Conservation (phyloP, 2,797 vertebrate genomes). For the Sciaenops ocellatus region DNA sequence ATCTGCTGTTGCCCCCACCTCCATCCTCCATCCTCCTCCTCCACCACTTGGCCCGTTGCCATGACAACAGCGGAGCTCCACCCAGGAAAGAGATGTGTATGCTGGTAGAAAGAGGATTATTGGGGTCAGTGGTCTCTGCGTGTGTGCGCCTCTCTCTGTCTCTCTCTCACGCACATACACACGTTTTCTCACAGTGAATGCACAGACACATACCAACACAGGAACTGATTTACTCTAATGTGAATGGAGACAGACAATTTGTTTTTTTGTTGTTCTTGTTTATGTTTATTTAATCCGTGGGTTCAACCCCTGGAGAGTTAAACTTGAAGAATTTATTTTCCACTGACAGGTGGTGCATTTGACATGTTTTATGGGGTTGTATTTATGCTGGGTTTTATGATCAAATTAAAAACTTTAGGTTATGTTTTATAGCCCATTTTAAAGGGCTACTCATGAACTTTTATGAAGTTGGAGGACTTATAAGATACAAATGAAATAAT, state of each 20-base stretch:
- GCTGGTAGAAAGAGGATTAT: slow-evolving; percentile 80
- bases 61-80: slow-evolving; percentile 79
- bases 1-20: slow-evolving; percentile 39
- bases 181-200: slow-evolving; percentile 46
- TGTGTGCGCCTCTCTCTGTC: slow-evolving; percentile 21
- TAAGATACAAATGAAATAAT: background rate
- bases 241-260: slow-evolving; percentile 27
- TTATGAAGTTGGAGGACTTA: background rate
- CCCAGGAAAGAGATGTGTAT: slow-evolving; percentile 75
- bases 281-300: slow-evolving; percentile 30
- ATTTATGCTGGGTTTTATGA: too few species aligned
- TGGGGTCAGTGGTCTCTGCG: slow-evolving; percentile 77
- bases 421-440: too few species aligned
- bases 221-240: slow-evolving; percentile 6
- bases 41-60: slow-evolving; percentile 55
- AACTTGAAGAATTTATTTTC: background rate
- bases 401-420: too few species aligned
- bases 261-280: slow-evolving; percentile 18
- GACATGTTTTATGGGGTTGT: too few species aligned
- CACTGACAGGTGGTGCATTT: too few species aligned
- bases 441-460: background rate
- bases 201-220: slow-evolving; percentile 36
- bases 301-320: background rate
- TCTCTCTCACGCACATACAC: slow-evolving; percentile 34
- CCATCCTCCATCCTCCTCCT: background rate